A percentile compares a stretch with the other conserved stretches of the same genome.
Conservation (phyloP, 2,888 invertebrate species). For the Dexiosoma caninum region DNA sequence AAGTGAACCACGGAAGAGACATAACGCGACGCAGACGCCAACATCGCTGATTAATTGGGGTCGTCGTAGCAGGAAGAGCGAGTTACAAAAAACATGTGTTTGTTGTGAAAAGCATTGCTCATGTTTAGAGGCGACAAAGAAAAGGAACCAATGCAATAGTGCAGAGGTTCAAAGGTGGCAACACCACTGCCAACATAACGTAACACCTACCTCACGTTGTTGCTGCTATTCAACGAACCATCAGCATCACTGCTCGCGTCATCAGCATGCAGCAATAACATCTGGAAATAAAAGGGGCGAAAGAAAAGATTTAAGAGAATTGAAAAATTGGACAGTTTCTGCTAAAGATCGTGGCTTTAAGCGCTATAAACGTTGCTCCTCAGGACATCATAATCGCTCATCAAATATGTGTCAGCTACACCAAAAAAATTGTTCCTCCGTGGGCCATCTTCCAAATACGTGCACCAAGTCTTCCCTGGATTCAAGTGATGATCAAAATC, state of each 20-base stretch:
- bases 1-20: slow-evolving; percentile 68
- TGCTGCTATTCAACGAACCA: slow-evolving; percentile 44
- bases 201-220: slow-evolving; percentile 35
- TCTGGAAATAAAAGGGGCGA: slow-evolving; percentile 17
- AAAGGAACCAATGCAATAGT: slow-evolving; percentile 44
- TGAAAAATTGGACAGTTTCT: slow-evolving; percentile 27
- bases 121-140: slow-evolving; percentile 54
- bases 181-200: slow-evolving; percentile 50
- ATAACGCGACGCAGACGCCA: slow-evolving; percentile 75
- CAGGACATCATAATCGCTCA: slow-evolving; percentile 44
- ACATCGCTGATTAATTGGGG: slow-evolving; percentile 63
- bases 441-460: slow-evolving; percentile 65
- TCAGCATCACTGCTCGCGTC: slow-evolving; percentile 36
- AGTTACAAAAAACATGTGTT: slow-evolving; percentile 22
- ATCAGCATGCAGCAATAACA: slow-evolving; percentile 42
- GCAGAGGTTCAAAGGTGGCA: slow-evolving; percentile 36
- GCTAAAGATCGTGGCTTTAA: slow-evolving; percentile 39
- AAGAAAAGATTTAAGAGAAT: slow-evolving; percentile 35
- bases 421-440: slow-evolving; percentile 49
- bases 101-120: slow-evolving; percentile 47
- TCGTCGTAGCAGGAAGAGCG: background rate
- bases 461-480: slow-evolving; percentile 73
- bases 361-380: slow-evolving; percentile 48
- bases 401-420: slow-evolving; percentile 54
- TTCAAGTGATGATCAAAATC: slow-evolving; percentile 70